Evolutionary conservation across 2,888 invertebrate genomes (phyloP), one percentile per base, ranked within the genome.

Genomic region (Apeira syringaria): DNA sequence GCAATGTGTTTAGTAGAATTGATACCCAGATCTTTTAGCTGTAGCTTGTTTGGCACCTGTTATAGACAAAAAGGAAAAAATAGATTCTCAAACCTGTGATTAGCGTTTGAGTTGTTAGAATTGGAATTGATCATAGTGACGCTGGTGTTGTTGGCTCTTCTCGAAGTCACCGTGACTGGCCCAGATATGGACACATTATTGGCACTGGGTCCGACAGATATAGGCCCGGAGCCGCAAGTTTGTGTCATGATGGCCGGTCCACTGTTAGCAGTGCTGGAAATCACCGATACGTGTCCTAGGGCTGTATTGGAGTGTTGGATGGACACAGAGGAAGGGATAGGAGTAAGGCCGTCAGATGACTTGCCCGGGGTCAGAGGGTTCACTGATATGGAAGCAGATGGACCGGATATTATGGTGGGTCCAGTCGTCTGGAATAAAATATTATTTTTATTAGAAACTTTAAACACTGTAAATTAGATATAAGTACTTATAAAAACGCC

Each of bases 91-190:
- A 4, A 44, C 44, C 44, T 44, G 38, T 44, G 44, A 34, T 44
- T 44, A 13, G 44, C 44, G 8, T 44, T 43, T 4, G 42, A 3
- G 35, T 84, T 83, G 46, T 80, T 82, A 36, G 66, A 59, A 35
- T 56, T 58, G 3, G 63, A 40, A 25, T 61, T 62, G 41, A 95
- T 91, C 65, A 95, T 88, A 0, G 95, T 95, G 1, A 95, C 94
- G 64, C 94, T 95, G n/a, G 95, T 95, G 72, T 95, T 95, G 69
- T 94, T 94, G 12, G 91, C 91, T 34, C 93, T 87, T 2, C 92
- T 84, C 20, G 91, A 88, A 20, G 93, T 92, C 25, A 93, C 93
- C 11, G 92, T 91, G 7, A 93, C 92, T 4, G 93, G 92, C 0
- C 93, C 93, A 4, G 91, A 91, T 18, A 93, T 84, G 1, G 79